Conservation (phyloP, 2,113 vertebrate species). For the Hippocampus mohnikei region DNA sequence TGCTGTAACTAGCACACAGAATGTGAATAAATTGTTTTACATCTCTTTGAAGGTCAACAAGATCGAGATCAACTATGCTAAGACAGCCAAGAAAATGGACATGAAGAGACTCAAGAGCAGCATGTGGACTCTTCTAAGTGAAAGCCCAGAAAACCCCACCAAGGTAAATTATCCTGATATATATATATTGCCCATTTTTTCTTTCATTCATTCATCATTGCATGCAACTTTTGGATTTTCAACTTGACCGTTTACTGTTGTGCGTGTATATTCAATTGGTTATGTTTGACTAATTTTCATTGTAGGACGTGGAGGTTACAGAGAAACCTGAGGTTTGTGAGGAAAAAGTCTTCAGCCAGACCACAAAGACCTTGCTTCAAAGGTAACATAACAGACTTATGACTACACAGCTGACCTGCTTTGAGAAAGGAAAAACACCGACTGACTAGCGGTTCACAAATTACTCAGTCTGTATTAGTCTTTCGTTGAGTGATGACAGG, state of each 20-base stretch:
- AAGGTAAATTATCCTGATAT: conserved; percentile 42
- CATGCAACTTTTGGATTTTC: not conserved
- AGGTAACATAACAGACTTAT: conserved; percentile 62
- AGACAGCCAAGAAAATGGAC: conserved; percentile 90
- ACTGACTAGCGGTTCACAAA: not conserved
- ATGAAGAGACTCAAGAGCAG: conserved; percentile 85
- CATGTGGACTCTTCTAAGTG: conserved; percentile 87
- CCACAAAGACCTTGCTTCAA: conserved; percentile 68
- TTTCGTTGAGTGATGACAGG: not conserved
- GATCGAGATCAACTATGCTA: conserved; percentile 86
- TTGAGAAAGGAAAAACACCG: conserved; percentile 17
- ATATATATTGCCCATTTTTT: too few relatives aligned
- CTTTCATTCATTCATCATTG: not conserved
- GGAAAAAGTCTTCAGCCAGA: conserved; percentile 74
- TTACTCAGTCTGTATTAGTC: not conserved
- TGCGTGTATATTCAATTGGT: not conserved
- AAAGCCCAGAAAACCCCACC: conserved; percentile 53
- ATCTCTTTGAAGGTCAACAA: conserved; percentile 78
- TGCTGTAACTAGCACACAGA: not conserved
- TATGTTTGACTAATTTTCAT: conserved; percentile 14
- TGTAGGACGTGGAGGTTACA: conserved; percentile 46
- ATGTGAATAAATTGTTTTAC: not conserved
- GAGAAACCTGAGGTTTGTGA: conserved; percentile 59
- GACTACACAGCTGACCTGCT: not conserved
- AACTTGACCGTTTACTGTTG: not conserved